Evolutionary conservation across 2,113 vertebrate species (phyloP).

Genomic region (Hystrix brachyura): DNA sequence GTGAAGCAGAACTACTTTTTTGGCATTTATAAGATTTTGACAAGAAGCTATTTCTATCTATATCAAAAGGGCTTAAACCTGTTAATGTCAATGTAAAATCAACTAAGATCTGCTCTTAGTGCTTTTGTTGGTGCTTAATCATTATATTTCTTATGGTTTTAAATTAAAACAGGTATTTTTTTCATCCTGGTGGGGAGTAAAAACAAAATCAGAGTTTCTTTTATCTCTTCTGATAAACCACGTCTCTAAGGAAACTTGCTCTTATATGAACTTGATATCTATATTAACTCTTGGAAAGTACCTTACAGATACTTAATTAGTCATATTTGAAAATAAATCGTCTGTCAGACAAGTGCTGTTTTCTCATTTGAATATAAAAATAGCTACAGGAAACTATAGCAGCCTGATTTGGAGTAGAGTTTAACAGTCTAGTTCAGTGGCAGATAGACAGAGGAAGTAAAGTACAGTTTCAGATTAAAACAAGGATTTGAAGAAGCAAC

Average conservation of each 20-base stretch:
- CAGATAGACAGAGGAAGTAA: not conserved
- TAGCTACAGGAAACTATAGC: not conserved
- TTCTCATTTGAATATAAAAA: slow-evolving; percentile 26
- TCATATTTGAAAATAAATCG: not conserved
- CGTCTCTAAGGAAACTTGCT: not conserved
- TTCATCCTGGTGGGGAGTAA: not conserved
- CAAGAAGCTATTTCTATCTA: not conserved
- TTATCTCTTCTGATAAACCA: not conserved
- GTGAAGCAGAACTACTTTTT: not conserved
- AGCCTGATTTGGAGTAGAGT: not conserved
- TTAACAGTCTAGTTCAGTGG: not conserved
- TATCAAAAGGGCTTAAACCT: not conserved
- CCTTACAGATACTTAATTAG: not conserved
- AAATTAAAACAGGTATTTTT: slow-evolving; percentile 13
- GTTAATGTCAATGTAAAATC: not conserved
- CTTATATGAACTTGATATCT: not conserved
- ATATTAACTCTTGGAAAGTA: slow-evolving; percentile 28
- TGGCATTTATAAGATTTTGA: not conserved
- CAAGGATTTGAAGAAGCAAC: not conserved
- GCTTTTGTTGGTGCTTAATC: not conserved
- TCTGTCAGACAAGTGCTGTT: not conserved
- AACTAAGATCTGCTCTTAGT: not conserved
- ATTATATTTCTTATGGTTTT: not conserved
- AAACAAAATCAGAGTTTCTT: slow-evolving; percentile 32
- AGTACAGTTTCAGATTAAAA: slow-evolving; percentile 16